A percentile compares a stretch with the other conserved stretches of the same genome.
These are phyloP conservation scores for Halocynthia aurantium DNA, from an alignment of 23 tunicate species.

Conservation along the genomic window DNA sequence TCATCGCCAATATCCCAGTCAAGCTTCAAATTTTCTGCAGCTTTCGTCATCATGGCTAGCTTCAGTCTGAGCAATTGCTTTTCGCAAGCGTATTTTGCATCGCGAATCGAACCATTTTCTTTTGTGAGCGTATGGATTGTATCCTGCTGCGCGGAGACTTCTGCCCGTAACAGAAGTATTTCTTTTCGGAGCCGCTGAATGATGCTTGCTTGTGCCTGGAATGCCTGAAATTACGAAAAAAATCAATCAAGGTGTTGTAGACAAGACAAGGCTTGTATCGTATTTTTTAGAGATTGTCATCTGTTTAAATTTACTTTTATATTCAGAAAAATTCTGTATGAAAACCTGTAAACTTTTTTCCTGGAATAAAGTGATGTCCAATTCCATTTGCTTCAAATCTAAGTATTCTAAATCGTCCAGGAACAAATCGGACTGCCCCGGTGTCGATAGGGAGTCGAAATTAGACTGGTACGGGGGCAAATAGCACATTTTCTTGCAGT, in stretches of 20 bases:
- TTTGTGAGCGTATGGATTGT: conserved; percentile 22
- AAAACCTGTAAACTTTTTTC: conserved; percentile 60
- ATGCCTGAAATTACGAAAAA: conserved; percentile 25
- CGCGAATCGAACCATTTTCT: conserved; percentile 17
- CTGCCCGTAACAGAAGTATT: conserved; percentile 50
- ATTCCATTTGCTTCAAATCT: conserved; percentile 63
- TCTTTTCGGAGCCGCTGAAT: conserved; percentile 57
- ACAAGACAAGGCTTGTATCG: not conserved
- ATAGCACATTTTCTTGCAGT: conserved; percentile 69
- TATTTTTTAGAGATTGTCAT: not conserved
- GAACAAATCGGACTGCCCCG: not conserved
- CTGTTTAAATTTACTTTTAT: too few relatives aligned
- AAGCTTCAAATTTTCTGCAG: not conserved
- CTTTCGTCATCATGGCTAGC: not conserved
- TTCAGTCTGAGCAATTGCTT: conserved; percentile 19
- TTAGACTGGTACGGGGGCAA: conserved; percentile 34
- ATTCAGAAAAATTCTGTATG: not conserved
- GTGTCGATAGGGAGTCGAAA: not conserved
- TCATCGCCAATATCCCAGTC: not conserved
- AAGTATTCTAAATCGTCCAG: conserved; percentile 1
- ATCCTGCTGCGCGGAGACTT: conserved; percentile 37
- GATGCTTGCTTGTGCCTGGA: conserved; percentile 43
- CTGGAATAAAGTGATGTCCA: conserved; percentile 41
- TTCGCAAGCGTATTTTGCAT: conserved; percentile 21
- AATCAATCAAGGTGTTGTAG: not conserved